These are phyloP conservation scores for Cyanoramphus novaezelandiae DNA, from an alignment of 2,113 vertebrate species.

Conservation along the genomic window DNA sequence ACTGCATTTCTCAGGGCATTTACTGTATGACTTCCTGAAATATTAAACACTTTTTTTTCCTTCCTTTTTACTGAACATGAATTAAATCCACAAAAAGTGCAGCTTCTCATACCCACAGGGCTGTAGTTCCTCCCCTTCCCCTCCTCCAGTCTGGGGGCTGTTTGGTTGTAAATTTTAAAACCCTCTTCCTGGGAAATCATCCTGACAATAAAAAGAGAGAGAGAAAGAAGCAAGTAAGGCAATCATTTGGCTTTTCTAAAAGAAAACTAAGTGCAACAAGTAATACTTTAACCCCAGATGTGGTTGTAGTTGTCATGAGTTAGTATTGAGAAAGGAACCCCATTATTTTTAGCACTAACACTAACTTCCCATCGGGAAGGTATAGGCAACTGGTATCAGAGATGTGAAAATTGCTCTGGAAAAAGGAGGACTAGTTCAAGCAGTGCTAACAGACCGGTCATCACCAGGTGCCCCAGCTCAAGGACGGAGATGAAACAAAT, in stretches of 20 bases:
- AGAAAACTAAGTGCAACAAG: not conserved
- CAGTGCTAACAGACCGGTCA: not conserved
- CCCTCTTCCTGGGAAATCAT: not conserved
- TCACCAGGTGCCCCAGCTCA: not conserved
- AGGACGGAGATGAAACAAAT: not conserved
- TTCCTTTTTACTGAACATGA: not conserved
- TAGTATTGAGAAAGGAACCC: not conserved
- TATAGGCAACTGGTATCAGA: not conserved
- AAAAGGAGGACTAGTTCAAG: not conserved
- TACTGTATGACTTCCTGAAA: conserved; percentile 2
- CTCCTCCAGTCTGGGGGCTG: not conserved
- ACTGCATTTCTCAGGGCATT: not conserved
- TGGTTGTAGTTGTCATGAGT: not conserved
- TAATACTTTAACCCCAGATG: not conserved
- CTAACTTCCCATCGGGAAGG: not conserved
- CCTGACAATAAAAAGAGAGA: not conserved
- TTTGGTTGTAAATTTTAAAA: not conserved
- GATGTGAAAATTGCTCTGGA: not conserved
- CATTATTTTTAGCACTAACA: not conserved
- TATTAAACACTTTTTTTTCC: not conserved
- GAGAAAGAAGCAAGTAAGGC: not conserved
- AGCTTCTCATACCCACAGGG: not conserved
- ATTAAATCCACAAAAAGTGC: not conserved
- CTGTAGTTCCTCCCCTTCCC: not conserved
- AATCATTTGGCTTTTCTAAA: not conserved